Base-by-base conservation (phyloP, 30 jellyfish, hydroid and myxozoan genomes). In the Rhopilema esculentum region DNA sequence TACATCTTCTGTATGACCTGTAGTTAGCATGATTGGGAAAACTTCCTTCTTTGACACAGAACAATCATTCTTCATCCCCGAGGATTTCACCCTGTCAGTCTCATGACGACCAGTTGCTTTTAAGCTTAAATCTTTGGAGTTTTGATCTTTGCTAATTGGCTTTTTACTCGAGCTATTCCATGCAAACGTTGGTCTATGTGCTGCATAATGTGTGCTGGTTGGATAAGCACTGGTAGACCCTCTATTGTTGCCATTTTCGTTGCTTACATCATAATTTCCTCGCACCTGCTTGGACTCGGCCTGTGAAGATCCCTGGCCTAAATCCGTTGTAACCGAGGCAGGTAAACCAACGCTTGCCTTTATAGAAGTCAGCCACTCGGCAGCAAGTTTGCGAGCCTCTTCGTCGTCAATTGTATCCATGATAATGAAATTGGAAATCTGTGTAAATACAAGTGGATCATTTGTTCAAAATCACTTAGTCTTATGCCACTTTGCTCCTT, bases 311-410 rank as follows among this genome's bases (percentile, higher is more conserved):
- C 57, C 12, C 57, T 12, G 57, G 26, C 82, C 26, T 29, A 25
- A 71, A 61, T 71, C 24, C 16, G 64, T 15, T 27, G 33, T 64
- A 8, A 0, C 82, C 1, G 64, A 27, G 18, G 33, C 22, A 16
- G 64, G 1, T 28, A 71, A 25, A 28, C 82, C 82, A 9, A 71
- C 66, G 8, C 49, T 71, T 16, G 82, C 82, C 22, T 22, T 26
- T 16, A 71, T 71, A 30, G 33, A 27, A 17, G 24, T 71, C 66
- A 71, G 66, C 82, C 82, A 71, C 66, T 71, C 28, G 64, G 82
- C 33, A 71, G 82, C 82, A 20, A 71, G 49, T 71, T 25, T 61
- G 24, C 28, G 82, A 22, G 82, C 82, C 49, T 71, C 82, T 12
- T 61, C 28, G 33, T 71, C 82, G 28, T 71, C 82, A 30, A 25